Evolutionary conservation across 2,888 invertebrate species (phyloP).

Genomic region (Stenoptilia bipunctidactyla): DNA sequence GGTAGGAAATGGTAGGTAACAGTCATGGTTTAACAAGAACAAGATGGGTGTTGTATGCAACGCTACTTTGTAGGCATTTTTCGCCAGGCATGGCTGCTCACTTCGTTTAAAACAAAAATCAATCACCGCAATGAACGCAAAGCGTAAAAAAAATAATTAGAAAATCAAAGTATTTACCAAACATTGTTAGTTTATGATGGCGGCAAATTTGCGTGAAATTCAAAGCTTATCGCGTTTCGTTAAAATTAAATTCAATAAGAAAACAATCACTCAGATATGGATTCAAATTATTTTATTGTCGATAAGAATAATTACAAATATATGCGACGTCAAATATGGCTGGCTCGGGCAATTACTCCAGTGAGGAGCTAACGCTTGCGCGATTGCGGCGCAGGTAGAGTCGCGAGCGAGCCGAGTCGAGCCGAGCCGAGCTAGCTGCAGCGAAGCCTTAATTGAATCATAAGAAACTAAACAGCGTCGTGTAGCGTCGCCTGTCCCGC

Average conservation of each 20-base stretch:
- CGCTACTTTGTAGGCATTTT: too few species aligned
- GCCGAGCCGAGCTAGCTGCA: slow-evolving; percentile 29
- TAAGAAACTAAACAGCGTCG: slow-evolving; percentile 40
- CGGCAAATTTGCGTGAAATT: slow-evolving; percentile 64
- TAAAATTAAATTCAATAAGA: slow-evolving; percentile 40
- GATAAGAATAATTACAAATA: slow-evolving; percentile 38
- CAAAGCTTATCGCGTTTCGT: slow-evolving; percentile 53
- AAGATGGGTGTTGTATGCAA: too few species aligned
- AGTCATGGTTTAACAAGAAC: too few species aligned
- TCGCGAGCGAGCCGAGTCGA: slow-evolving; percentile 31
- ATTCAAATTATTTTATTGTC: slow-evolving; percentile 34
- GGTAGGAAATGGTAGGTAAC: too few species aligned
- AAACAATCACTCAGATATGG: slow-evolving; percentile 17
- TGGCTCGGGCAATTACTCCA: too few species aligned
- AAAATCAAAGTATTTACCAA: slow-evolving; percentile 65
- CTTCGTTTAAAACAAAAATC: slow-evolving; percentile 41
- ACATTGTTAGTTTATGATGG: slow-evolving; percentile 60
- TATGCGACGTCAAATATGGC: slow-evolving; percentile 21
- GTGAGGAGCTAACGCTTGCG: slow-evolving; percentile 11
- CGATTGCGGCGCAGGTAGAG: slow-evolving; percentile 25
- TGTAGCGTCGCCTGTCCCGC: slow-evolving; percentile 30
- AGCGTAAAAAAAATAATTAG: slow-evolving; percentile 56
- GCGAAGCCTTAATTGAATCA: slow-evolving; percentile 54
- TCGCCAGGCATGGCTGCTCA: too few species aligned
- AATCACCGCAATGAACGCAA: slow-evolving; percentile 32